phyloP scores from a whole-genome alignment of 2,797 vertebrate genomes.

The Agapornis canus region DNA sequence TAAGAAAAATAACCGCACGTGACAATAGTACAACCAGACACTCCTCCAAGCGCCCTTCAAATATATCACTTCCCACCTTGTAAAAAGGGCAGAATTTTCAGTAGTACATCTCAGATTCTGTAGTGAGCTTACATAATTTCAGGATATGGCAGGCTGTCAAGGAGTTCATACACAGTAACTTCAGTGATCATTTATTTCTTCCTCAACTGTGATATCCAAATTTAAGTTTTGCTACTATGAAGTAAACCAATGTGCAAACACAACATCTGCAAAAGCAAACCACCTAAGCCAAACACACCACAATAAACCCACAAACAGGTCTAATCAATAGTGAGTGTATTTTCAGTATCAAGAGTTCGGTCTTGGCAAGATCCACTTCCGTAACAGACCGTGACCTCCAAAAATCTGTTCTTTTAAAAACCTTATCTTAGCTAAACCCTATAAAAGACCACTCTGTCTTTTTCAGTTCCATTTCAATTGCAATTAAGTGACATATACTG shows the following conservation, averaged over 20 bases:
- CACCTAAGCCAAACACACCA: neutral
- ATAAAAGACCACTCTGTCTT: neutral
- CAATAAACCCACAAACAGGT: neutral
- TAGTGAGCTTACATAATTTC: neutral
- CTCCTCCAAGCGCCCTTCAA: neutral
- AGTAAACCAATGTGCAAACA: neutral
- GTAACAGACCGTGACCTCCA: neutral
- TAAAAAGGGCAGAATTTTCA: neutral
- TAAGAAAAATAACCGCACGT: neutral
- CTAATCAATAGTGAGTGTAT: neutral
- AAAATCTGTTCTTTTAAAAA: neutral
- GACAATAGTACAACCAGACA: neutral
- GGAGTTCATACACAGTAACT: neutral
- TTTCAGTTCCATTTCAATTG: neutral
- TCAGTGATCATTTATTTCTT: neutral
- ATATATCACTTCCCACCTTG: neutral
- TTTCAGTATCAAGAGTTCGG: neutral
- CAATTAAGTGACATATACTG: accelerated
- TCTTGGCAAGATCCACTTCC: neutral
- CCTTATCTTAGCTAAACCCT: neutral
- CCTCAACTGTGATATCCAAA: neutral
- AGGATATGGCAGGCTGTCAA: neutral
- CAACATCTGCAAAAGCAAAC: neutral
- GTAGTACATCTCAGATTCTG: neutral
- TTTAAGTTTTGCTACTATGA: neutral